Evolutionary conservation across 2,888 invertebrate genomes (phyloP).

Genomic region (Lasioglossum figueresi): DNA sequence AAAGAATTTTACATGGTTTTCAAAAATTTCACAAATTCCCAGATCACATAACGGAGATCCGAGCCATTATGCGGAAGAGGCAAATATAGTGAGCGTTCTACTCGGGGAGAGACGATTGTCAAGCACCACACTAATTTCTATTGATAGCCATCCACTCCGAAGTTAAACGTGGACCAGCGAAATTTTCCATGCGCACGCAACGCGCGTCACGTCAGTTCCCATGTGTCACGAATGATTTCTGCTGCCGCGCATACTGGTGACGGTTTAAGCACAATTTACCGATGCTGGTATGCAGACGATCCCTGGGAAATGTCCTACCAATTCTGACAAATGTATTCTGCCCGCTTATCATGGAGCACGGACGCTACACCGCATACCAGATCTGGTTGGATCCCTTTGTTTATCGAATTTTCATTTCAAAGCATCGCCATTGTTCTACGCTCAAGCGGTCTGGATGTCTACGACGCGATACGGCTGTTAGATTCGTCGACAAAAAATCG

Average conservation of each 20-base stretch:
- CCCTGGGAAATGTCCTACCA: slow-evolving; percentile 36
- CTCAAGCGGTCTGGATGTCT: not conserved
- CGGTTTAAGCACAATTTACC: slow-evolving; percentile 36
- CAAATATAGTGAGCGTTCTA: not conserved
- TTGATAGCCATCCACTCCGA: not conserved
- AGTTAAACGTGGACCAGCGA: not conserved
- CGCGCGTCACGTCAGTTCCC: not conserved
- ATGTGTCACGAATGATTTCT: slow-evolving; percentile 36
- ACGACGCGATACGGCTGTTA: not conserved
- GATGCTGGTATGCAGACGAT: slow-evolving; percentile 14
- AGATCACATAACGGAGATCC: not conserved
- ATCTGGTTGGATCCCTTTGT: slow-evolving; percentile 33
- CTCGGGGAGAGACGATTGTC: not conserved
- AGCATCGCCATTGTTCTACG: slow-evolving; percentile 32
- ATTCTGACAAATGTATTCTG: slow-evolving; percentile 59
- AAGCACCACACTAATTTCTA: not conserved
- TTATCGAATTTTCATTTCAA: slow-evolving; percentile 48
- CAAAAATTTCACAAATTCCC: not conserved
- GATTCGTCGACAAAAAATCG: not conserved
- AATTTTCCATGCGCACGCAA: not conserved
- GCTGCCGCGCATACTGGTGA: slow-evolving; percentile 8
- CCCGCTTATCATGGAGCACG: slow-evolving; percentile 21
- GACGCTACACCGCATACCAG: slow-evolving; percentile 25
- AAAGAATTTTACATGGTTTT: too few relatives aligned
- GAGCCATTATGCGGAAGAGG: not conserved